phyloP scores from a whole-genome alignment of 2,113 vertebrate genomes.

The Tragelaphus imberbis region DNA sequence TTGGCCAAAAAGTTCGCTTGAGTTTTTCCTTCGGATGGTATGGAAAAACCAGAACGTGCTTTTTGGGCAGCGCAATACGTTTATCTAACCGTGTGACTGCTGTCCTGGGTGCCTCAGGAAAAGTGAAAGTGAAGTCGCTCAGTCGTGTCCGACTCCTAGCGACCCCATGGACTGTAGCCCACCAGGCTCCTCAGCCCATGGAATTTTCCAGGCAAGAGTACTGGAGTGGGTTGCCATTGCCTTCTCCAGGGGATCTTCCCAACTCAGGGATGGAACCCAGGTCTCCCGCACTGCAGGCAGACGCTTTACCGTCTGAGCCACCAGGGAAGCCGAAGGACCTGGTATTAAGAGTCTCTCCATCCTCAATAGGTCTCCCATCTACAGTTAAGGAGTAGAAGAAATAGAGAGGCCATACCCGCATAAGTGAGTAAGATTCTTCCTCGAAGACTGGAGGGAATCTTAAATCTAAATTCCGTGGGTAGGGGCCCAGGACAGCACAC shows the following conservation, averaged over 20 bases:
- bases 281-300: too few species aligned
- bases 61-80: background rate
- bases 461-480: background rate
- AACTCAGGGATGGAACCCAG: too few species aligned
- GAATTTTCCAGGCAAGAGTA: too few species aligned
- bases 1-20: accelerated
- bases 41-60: background rate
- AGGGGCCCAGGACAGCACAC: accelerated
- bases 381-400: background rate
- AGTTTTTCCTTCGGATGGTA: background rate
- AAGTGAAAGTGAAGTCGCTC: too few species aligned
- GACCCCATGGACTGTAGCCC: too few species aligned
- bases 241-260: too few species aligned
- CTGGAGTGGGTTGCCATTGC: too few species aligned
- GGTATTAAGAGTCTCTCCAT: background rate
- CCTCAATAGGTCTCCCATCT: background rate
- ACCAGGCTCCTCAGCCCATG: too few species aligned
- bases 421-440: background rate
- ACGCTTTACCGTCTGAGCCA: too few species aligned
- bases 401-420: accelerated
- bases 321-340: too few species aligned
- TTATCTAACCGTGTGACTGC: background rate
- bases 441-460: background rate
- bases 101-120: background rate
- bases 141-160: too few species aligned